Conservation (phyloP, 2,113 vertebrate genomes). For the Beaufortia kweichowensis region DNA sequence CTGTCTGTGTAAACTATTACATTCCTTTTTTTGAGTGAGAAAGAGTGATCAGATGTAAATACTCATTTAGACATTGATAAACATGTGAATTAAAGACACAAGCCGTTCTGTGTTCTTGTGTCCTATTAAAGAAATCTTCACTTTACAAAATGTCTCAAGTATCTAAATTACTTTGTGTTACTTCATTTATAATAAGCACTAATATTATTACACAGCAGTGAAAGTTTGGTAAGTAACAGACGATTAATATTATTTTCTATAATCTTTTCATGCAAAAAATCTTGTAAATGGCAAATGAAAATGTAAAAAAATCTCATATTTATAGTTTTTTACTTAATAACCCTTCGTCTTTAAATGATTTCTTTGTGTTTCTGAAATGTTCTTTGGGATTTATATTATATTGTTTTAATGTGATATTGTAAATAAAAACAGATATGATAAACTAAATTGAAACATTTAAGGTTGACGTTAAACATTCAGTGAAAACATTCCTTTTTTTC, state of each 20-base stretch:
- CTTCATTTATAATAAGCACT: neutral
- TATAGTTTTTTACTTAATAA: neutral
- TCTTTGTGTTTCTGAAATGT: neutral
- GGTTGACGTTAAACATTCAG: conserved; percentile 28
- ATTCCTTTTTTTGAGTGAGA: neutral
- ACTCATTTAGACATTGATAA: neutral
- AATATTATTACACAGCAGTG: neutral
- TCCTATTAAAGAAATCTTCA: too few relatives aligned
- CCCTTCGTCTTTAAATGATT: too few relatives aligned
- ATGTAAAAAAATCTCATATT: neutral
- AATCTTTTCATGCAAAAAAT: neutral
- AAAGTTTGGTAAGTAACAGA: neutral
- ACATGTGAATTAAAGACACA: conserved; percentile 14
- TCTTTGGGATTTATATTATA: conserved; percentile 20
- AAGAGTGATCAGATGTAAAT: neutral
- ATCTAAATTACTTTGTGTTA: neutral
- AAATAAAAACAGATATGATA: neutral
- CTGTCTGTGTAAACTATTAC: neutral
- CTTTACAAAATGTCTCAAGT: neutral
- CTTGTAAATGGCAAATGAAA: neutral
- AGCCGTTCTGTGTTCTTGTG: neutral
- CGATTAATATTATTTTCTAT: neutral
- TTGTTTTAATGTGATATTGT: neutral
- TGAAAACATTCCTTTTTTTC: too few relatives aligned
- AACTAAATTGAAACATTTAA: neutral